Evolutionary conservation across 2,797 vertebrate species (phyloP), one percentile per base, ranked within the genome.

Genomic region (Acanthiza pusilla): DNA sequence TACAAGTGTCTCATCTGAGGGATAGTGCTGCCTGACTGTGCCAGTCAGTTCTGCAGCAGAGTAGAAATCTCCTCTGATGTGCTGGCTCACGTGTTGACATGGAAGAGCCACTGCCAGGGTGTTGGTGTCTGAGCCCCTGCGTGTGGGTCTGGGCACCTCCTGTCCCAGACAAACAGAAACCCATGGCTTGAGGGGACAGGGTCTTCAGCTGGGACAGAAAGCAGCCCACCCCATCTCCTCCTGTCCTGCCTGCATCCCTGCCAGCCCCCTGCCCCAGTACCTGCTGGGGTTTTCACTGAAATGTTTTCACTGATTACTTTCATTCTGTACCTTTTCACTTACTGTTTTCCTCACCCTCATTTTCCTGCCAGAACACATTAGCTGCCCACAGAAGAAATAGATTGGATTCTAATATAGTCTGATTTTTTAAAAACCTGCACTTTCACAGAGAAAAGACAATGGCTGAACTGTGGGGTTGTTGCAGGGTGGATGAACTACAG

Each of bases 181-280:
- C 61, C n/a, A 3, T 0, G 2, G 22, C 32, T n/a, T 0, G 5
- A 50, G 26, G 45, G 63, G 7, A 30, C 1, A 1, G 74, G 10
- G 19, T 73, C 21, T 0, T 0, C 0, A 1, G 5, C 43, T 36
- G 45, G 54, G 34, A 29, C 1, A 5, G 50, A 36, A 45, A 65
- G 32, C 38, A 36, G 53, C 40, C 32, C 2, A 7, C 10, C 27
- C 38, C 53, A 21, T 36, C 58, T 66, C 20, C 30, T 25, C 23
- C 51, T 65, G 83, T 5, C 55, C 55, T 91, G 25, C 34, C 34
- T 48, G 75, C 47, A 43, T 23, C 32, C 34, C 30, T 6, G 21
- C n/a, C 40, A 62, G 17, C 16, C 4, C n/a, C 4, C 43, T 27
- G 16, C 13, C 68, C n/a, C 34, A 30, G 27, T 9, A 30, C 58